Base-by-base conservation (phyloP, 1,140 invertebrate genomes). In the Melipona quadrifasciata region DNA sequence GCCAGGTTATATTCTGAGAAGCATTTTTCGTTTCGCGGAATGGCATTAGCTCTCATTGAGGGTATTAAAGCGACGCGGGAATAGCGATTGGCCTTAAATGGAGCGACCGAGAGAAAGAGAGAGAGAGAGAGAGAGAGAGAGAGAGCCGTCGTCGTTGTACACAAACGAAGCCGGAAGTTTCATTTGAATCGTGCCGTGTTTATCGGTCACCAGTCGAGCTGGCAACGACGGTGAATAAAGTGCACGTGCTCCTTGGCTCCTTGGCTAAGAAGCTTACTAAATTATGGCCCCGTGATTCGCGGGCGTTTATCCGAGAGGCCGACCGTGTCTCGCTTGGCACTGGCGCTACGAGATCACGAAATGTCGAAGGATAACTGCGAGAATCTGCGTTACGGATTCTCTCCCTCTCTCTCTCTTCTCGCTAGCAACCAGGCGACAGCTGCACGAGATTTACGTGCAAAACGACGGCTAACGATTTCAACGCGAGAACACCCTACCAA, bases 121-220 rank as follows among this genome's bases (percentile, higher is more conserved):
- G 70, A 76, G 72, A 65, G 72, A 17, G 61, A 27, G 16, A 68
- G 70, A 24, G 72, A 27, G 70, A 14, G n/a, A 84, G 75, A 61
- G 89, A 88, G n/a, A n/a, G n/a, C 87, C 78, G 72, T 86, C 80
- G 55, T 87, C 58, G 78, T 19, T 70, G 51, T 34, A n/a, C 70
- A 77, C 82, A 88, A 87, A 89, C 81, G 72, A 86, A 90, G 70
- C 86, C 87, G 89, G 88, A 90, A 90, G 85, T 90, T 88, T 84
- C 84, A 86, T 90, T 85, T 89, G 78, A 88, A 88, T 88, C 82
- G 68, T 34, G 58, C 24, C 58, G 57, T 78, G 80, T 90, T 85
- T 89, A 82, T 84, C 73, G 79, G 81, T 55, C 64, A 27, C 68
- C 58, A 71, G 73, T 47, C 64, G 65, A 61, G 51, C 21, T 67